Evolutionary conservation across 1,140 invertebrate genomes (phyloP).

Genomic region (Carposina sasakii): DNA sequence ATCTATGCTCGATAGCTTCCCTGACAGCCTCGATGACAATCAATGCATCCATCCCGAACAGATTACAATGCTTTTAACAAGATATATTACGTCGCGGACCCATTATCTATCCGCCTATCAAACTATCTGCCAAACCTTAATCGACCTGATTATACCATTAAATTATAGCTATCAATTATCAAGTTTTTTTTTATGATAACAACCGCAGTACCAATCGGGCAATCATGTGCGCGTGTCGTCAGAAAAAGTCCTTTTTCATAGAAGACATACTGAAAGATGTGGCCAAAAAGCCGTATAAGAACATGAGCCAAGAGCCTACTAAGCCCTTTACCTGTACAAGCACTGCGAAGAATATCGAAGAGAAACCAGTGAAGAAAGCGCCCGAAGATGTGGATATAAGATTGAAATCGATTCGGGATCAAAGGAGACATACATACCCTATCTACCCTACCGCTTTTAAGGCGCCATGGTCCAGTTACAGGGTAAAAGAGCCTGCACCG

Average conservation of each 20-base stretch:
- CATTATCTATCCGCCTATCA: background rate
- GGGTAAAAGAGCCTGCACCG: constrained; percentile 30
- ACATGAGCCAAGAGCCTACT: constrained; percentile 33
- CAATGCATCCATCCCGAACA: no score
- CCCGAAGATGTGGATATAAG: background rate
- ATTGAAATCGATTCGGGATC: constrained; percentile 26
- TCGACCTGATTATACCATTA: constrained; percentile 58
- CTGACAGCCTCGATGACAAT: no score
- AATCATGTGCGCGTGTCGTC: constrained; percentile 61
- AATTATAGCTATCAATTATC: constrained; percentile 67
- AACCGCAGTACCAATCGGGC: constrained; percentile 48
- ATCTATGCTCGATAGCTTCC: no score
- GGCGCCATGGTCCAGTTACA: constrained; percentile 41
- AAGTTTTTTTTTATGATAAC: constrained; percentile 42
- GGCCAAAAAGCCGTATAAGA: constrained; percentile 33
- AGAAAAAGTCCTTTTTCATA: constrained; percentile 60
- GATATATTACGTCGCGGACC: background rate
- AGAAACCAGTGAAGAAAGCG: background rate
- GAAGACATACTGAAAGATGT: constrained; percentile 51
- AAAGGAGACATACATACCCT: constrained; percentile 50
- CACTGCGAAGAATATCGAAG: background rate
- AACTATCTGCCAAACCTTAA: constrained; percentile 18
- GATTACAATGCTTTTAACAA: no score
- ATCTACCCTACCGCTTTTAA: constrained; percentile 53
- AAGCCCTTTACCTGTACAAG: constrained; percentile 31